Conservation (phyloP, 2,888 invertebrate species). For the Gastracanthus pulcherrimus region DNA sequence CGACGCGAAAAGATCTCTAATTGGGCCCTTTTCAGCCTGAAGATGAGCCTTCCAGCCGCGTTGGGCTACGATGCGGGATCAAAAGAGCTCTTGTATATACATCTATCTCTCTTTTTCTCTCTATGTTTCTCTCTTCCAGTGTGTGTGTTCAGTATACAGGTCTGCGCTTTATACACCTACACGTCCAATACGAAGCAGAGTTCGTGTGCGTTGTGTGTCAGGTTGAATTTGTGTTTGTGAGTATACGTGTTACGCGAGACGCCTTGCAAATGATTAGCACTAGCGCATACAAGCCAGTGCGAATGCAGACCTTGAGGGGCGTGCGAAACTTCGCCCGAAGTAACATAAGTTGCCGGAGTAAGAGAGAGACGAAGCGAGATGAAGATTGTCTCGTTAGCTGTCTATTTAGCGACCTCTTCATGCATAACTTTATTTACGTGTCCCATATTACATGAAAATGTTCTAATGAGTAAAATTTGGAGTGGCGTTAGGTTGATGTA, state of each 20-base stretch:
- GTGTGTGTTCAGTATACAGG: not conserved
- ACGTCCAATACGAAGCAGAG: not conserved
- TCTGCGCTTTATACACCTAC: not conserved
- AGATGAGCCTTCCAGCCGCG: not conserved
- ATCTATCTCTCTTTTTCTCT: not conserved
- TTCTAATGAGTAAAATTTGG: too few relatives aligned
- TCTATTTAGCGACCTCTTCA: too few relatives aligned
- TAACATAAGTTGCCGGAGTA: not conserved
- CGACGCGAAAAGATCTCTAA: conserved; percentile 21
- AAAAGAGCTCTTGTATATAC: conserved; percentile 30
- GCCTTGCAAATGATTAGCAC: conserved; percentile 35
- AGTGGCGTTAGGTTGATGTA: too few relatives aligned
- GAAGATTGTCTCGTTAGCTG: too few relatives aligned
- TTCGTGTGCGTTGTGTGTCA: not conserved
- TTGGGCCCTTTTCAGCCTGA: conserved; percentile 31
- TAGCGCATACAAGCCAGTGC: not conserved
- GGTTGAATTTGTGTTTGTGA: not conserved
- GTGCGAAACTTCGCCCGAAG: conserved; percentile 4
- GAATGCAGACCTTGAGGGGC: not conserved
- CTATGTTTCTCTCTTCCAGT: not conserved
- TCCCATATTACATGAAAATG: too few relatives aligned
- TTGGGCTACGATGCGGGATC: conserved; percentile 3
- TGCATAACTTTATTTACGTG: too few relatives aligned
- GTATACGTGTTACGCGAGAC: conserved; percentile 5
- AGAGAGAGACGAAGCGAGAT: too few relatives aligned